phyloP scores from a whole-genome alignment of 2,113 vertebrate species.

The Malurus alboscapulatus region DNA sequence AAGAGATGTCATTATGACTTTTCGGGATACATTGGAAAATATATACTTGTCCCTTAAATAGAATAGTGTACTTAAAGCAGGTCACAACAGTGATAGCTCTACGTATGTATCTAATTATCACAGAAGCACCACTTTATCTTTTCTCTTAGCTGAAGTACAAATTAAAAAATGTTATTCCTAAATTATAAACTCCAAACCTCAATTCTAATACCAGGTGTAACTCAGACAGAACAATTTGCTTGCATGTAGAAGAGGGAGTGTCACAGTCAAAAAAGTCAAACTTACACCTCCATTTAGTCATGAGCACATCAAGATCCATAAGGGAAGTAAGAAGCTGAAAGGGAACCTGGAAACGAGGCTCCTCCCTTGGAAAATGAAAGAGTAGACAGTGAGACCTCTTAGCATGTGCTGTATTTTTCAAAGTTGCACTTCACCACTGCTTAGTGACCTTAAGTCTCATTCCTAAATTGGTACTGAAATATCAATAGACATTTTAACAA shows the following conservation, averaged over 20 bases:
- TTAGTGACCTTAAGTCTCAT: not conserved
- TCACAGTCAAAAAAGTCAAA: not conserved
- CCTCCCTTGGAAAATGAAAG: conserved; percentile 78
- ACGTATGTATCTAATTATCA: not conserved
- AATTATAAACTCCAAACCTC: not conserved
- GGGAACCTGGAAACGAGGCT: conserved; percentile 94
- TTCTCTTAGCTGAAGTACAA: not conserved
- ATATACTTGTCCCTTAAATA: not conserved
- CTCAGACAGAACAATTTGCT: not conserved
- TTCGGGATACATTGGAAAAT: not conserved
- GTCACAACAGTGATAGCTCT: not conserved
- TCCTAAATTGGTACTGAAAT: not conserved
- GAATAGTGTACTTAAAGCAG: not conserved
- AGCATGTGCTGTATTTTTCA: not conserved
- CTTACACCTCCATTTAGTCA: conserved; percentile 99
- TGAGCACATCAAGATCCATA: conserved; percentile 92
- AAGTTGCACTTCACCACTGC: not conserved
- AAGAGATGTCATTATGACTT: not conserved
- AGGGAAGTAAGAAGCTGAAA: conserved; percentile 93
- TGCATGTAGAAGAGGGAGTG: not conserved
- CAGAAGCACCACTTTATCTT: not conserved
- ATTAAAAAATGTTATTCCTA: not conserved
- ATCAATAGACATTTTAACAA: not conserved
- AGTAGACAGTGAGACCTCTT: not conserved
- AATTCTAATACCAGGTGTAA: not conserved